Conservation (phyloP, 23 tunicate genomes). For the Trididemnum clinides region DNA sequence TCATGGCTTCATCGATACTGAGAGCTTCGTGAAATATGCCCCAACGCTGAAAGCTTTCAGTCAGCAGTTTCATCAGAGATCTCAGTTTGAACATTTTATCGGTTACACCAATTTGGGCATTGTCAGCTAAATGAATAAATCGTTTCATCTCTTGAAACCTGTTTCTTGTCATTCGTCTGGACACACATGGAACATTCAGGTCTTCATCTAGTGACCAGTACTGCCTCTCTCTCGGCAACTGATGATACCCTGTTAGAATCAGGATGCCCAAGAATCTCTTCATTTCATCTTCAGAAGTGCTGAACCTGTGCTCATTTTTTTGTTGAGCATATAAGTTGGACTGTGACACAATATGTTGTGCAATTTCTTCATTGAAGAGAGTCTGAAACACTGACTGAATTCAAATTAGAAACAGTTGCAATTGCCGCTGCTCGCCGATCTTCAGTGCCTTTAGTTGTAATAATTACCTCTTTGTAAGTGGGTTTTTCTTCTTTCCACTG, state of each 20-base stretch:
- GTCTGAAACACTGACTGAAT: neutral
- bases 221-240: neutral
- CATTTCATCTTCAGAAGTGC: neutral
- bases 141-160: neutral
- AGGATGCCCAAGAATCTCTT: neutral
- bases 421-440: neutral
- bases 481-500: neutral
- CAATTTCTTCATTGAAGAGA: neutral
- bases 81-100: neutral
- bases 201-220: neutral
- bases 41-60: neutral
- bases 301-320: neutral
- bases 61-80: neutral
- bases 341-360: neutral
- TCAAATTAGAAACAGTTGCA: neutral
- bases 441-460: neutral
- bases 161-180: neutral
- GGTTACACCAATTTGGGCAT: neutral
- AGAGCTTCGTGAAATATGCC: neutral
- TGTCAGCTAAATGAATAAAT: neutral
- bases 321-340: neutral
- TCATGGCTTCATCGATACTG: neutral
- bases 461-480: neutral
- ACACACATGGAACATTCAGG: neutral
- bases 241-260: neutral